Conservation (phyloP, 2,113 vertebrate species). For the Theropithecus gelada region DNA sequence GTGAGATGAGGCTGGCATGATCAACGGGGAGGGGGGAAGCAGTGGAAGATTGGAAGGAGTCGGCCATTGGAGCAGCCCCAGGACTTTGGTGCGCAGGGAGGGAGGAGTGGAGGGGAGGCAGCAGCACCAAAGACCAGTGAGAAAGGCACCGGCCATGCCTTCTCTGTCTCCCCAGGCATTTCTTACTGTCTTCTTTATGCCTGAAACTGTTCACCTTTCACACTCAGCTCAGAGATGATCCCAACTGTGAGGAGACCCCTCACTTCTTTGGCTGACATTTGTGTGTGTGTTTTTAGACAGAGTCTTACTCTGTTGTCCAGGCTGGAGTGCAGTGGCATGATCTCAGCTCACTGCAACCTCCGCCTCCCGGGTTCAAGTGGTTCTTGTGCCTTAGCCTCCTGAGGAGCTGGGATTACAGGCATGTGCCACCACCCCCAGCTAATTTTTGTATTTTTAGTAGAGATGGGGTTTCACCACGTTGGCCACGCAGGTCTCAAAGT, state of each 20-base stretch:
- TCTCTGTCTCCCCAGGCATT: not conserved
- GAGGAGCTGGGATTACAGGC: no score
- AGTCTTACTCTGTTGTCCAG: no score
- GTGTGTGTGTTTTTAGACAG: no score
- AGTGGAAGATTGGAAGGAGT: not conserved
- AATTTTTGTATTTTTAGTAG: no score
- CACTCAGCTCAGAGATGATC: not conserved
- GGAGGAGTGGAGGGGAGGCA: not conserved
- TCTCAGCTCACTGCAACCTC: no score
- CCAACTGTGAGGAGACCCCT: not conserved
- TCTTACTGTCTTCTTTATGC: not conserved
- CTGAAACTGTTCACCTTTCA: not conserved
- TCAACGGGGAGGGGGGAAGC: fast-evolving
- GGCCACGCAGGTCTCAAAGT: no score
- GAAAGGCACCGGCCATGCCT: not conserved
- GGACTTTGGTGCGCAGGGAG: not conserved
- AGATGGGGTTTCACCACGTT: no score
- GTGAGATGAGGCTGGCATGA: not conserved
- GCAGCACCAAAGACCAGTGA: not conserved
- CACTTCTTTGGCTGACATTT: not conserved
- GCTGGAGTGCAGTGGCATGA: no score
- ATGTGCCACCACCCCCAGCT: no score
- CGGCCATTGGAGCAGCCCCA: not conserved
- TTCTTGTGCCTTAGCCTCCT: no score
- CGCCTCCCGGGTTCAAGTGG: no score